Evolutionary conservation across 2,113 vertebrate genomes (phyloP).

Genomic region (Dipodomys stephensi): DNA sequence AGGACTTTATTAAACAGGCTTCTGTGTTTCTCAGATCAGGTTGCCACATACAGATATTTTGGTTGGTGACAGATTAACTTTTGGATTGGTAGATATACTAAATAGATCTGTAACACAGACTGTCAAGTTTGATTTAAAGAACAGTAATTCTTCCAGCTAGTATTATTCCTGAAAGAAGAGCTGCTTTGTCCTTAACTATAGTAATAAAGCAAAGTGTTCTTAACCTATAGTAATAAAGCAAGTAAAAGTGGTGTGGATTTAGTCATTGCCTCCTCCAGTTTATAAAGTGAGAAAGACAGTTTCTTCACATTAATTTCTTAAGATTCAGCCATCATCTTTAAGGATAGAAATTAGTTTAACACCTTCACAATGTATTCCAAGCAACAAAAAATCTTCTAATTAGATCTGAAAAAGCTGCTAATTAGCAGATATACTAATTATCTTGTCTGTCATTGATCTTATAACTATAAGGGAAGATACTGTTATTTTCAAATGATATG

Average conservation of each 20-base stretch:
- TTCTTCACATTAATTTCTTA: conserved; percentile 50
- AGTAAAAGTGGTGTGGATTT: neutral
- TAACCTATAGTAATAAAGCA: neutral
- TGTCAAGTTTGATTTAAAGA: neutral
- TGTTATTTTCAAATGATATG: conserved; percentile 70
- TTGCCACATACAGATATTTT: neutral
- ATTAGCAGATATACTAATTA: conserved; percentile 79
- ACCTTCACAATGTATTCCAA: conserved; percentile 67
- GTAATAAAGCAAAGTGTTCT: conserved; percentile 11
- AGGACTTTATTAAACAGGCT: neutral
- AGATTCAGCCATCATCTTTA: conserved; percentile 54
- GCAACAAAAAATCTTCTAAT: conserved; percentile 75
- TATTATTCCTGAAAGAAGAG: neutral
- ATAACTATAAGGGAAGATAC: conserved; percentile 70
- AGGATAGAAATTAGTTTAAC: conserved; percentile 70
- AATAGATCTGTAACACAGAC: neutral
- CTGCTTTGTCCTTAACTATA: neutral
- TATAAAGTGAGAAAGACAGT: conserved; percentile 12
- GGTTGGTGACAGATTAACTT: neutral
- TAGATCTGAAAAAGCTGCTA: conserved; percentile 75
- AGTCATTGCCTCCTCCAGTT: conserved; percentile 18
- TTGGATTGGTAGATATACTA: neutral
- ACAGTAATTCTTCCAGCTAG: neutral
- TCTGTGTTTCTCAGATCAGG: neutral
- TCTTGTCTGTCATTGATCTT: conserved; percentile 75